Base-by-base conservation (phyloP, 2,888 invertebrate species). In the Drosophila siamana region DNA sequence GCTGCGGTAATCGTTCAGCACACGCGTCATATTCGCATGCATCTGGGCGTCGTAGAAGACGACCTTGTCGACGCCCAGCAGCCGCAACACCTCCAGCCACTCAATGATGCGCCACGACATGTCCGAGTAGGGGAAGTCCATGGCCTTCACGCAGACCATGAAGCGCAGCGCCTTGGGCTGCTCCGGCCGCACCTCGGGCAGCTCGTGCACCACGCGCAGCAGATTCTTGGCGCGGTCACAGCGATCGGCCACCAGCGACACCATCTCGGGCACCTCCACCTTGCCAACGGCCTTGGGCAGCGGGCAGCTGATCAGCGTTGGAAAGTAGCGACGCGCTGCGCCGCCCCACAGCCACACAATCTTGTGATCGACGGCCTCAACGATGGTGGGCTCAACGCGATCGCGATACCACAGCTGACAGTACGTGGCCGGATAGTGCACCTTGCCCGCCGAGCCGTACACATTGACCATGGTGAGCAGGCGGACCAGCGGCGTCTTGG, bases 301-400 rank as follows among this genome's bases (percentile, higher is more conserved):
- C 81, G 95, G 95, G 91, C 98, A 98, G 11, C 97, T 96, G 76
- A 97, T 94, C 63, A 98, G 93, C 90, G 97, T 97, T 0, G 98
- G 97, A 91, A 97, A 97, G 90, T 96, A 95, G 59, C 96, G 95
- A 30, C 95, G 95, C 87, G 96, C 95, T 83, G 95, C 95, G 92
- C 97, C 97, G 50, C 97, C 97, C 97, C 97, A 98, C 91, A 96
- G 95, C 98, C 98, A 98, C 84, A 97, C 96, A 90, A 97, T 96
- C 90, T 97, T 97, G 92, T 97, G 97, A 91, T 97, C 97, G 71
- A 96, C 94, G 22, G 95, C 95, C 82, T 95, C 95, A 5, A 96
- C 94, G 16, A 96, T 94, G 4, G 95, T 95, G 0, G 97, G 97
- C 77, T 95, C 95, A 50, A 94, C 94, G 71, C 95, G 95, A 24